phyloP scores from a whole-genome alignment of 2,797 vertebrate species.

The Champsocephalus gunnari region DNA sequence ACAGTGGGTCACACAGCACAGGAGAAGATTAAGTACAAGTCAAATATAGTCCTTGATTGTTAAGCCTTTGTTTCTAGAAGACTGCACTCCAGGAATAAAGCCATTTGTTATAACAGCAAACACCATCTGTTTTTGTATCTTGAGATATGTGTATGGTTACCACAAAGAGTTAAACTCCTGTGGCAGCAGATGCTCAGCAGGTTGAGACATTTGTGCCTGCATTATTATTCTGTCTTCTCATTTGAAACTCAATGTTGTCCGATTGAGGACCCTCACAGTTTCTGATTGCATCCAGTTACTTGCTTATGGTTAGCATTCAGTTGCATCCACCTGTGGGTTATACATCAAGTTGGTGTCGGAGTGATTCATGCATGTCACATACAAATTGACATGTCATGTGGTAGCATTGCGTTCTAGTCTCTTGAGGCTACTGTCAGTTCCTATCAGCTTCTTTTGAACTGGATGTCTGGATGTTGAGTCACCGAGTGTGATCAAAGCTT shows the following conservation, averaged over 20 bases:
- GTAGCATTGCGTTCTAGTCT: constrained; percentile 20
- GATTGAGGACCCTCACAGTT: not conserved
- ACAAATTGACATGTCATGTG: constrained; percentile 15
- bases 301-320: not conserved
- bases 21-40: constrained; percentile 7
- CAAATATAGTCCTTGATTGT: constrained; percentile 22
- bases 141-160: constrained; percentile 3
- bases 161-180: not conserved
- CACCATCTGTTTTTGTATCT: constrained; percentile 20
- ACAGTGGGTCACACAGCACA: constrained; percentile 20
- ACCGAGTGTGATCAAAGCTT: constrained; percentile 26
- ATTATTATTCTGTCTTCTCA: not conserved
- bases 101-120: constrained; percentile 24
- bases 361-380: constrained; percentile 42
- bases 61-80: constrained; percentile 5
- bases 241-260: not conserved
- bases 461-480: constrained; percentile 33
- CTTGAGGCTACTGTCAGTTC: constrained; percentile 42
- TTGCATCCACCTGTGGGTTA: constrained; percentile 1
- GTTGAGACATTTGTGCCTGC: not conserved
- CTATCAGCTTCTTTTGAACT: constrained; percentile 3
- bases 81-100: constrained; percentile 6
- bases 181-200: constrained; percentile 6
- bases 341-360: not conserved
- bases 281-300: not conserved